Base-by-base conservation (phyloP, 2,797 vertebrate genomes). In the Sebastes hubbsi region DNA sequence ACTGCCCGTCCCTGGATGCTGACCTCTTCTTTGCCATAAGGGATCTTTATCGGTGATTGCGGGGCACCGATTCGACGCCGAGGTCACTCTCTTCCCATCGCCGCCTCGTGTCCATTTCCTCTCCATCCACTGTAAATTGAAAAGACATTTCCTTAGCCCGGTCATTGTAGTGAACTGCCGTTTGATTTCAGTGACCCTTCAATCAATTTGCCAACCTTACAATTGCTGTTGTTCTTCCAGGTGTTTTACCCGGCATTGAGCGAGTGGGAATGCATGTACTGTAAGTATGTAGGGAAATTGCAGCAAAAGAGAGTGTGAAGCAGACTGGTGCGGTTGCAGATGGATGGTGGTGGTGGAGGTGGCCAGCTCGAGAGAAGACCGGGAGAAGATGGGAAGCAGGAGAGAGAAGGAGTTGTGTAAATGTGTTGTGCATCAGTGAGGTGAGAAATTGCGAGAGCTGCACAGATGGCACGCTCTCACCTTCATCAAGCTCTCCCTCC, bases 351-450 rank as follows among this genome's bases (percentile, higher is more conserved):
- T 32, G 64, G 74, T 75, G 61, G 85, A 49, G 46, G 55, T 46
- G 67, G 76, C 78, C 66, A 82, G 80, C 36, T 42, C 81, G 82
- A 71, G 55, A 59, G 71, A 77, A 80, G 77, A 78, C 73, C 30
- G 75, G 70, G 63, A 74, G 77, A 85, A 86, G 59, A 73, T 88
- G 38, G 80, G 67, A 69, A 83, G 85, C 62, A 65, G 78, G 64
- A 58, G 61, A 63, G 64, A 38, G 72, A 80, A 83, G 66, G 67
- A 82, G 81, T 77, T 49, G 67, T 77, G 76, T 84, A 65, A 77
- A 83, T 84, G 91, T 89, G 90, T 87, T 71, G 86, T 92, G 93
- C 93, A 94, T 92, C 92, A 95, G 75, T 95, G 93, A 91, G 87
- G 85, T 94, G 93, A 94, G 89, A 93, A 95, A 94, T 94, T 93